Conservation (phyloP, 2,888 invertebrate species). For the Nysson spinosus region DNA sequence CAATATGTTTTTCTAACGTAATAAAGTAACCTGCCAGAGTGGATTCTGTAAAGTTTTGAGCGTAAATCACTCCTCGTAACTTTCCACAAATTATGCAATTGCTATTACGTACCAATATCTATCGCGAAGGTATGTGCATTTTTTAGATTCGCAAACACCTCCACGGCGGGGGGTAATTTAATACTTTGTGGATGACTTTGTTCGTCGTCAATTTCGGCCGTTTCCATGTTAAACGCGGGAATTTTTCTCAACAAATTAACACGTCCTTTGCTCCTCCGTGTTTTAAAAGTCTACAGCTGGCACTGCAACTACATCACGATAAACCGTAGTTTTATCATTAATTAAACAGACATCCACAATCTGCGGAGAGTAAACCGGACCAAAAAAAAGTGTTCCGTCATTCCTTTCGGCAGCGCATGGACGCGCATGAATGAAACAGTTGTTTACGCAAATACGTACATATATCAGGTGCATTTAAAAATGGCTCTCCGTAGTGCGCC, state of each 20-base stretch:
- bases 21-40: neutral
- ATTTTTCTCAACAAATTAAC: neutral
- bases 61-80: too few species aligned
- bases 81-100: neutral
- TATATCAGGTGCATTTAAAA: too few species aligned
- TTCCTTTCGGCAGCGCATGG: too few species aligned
- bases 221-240: conserved; percentile 48
- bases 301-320: conserved; percentile 36
- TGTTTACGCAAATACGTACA: conserved; percentile 34
- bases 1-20: too few species aligned
- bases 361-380: too few species aligned
- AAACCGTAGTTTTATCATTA: conserved; percentile 45
- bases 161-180: conserved; percentile 78
- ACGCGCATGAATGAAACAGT: conserved; percentile 11
- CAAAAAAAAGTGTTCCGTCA: too few species aligned
- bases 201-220: conserved; percentile 68
- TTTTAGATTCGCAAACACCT: conserved; percentile 82
- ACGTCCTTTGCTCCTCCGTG: neutral
- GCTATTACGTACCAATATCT: conserved; percentile 81
- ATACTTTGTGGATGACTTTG: conserved; percentile 77
- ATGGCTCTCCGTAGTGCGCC: too few species aligned
- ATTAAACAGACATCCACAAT: too few species aligned
- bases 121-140: conserved; percentile 84
- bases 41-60: neutral
- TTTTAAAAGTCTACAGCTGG: too few species aligned